Evolutionary conservation across 1,140 invertebrate genomes (phyloP), one percentile per base, ranked within the genome.

Genomic region (Xylocopa sonorina): DNA sequence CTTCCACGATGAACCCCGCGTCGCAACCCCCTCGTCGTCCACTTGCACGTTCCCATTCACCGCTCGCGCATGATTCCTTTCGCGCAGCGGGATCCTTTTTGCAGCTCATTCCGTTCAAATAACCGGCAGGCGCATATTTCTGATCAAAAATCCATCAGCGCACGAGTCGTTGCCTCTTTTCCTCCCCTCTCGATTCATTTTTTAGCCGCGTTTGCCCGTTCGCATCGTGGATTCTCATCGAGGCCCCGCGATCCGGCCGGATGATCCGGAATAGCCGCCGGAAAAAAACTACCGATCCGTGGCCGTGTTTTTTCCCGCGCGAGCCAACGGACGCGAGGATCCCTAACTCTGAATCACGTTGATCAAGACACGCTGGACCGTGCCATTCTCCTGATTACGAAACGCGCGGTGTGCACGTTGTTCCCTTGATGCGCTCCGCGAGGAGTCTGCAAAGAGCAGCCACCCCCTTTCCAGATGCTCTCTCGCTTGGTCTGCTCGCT

Each of bases 321-420:
- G n/a, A n/a, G n/a, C n/a, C n/a, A n/a, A n/a, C n/a, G n/a, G n/a
- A n/a, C n/a, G n/a, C n/a, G n/a, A n/a, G n/a, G n/a, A n/a, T n/a
- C 9, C 38, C 3, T 50, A 72, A 78, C 29, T 12, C 48, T 16
- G 27, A 78, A 83, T 83, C 72, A 48, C 34, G 55, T 82, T 82
- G 62, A 82, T 83, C 72, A 82, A 73, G 21, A 18, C 68, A 64
- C 2, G 55, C 16, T 16, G 34, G 24, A 32, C 10, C 63, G 32
- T 82, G n/a, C 62, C 3, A 82, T 82, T 78, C 57, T 41, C 53
- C 18, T 68, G 50, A 83, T 83, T 82, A 82, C 53, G 9, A 14
- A 46, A 29, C 29, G 34, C 50, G 34, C 14, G 78, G 43, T n/a
- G n/a, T n/a, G n/a, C 53, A 48, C 21, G 41, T 46, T 58, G 46